Conservation (phyloP, 2,113 vertebrate species). For the Seriola rivoliana region DNA sequence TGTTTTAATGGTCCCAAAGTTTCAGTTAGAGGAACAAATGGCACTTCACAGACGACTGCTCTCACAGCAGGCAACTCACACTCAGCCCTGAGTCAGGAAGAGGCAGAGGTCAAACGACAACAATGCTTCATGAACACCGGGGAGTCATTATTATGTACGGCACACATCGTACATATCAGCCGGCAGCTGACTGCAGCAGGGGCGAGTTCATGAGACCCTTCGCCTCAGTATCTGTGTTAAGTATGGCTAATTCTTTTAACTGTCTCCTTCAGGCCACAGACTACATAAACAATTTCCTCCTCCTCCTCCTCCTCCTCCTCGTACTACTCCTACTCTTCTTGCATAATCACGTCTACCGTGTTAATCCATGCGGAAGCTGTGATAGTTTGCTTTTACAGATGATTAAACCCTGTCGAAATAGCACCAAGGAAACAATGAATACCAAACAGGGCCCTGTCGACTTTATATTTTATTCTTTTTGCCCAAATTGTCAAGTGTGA, state of each 20-base stretch:
- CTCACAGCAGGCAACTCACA: background rate
- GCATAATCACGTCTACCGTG: conserved; percentile 55
- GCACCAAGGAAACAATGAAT: conserved; percentile 66
- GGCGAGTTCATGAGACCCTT: conserved; percentile 1
- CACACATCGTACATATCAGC: background rate
- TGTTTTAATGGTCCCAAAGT: background rate
- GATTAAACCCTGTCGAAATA: conserved; percentile 73
- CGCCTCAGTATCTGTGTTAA: conserved; percentile 23
- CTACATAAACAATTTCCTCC: conserved; percentile 46
- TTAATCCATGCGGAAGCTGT: conserved; percentile 63
- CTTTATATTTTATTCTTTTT: conserved; percentile 36
- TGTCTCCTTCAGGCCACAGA: conserved; percentile 51
- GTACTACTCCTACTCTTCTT: conserved; percentile 38
- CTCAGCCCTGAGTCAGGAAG: background rate
- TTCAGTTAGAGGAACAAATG: background rate
- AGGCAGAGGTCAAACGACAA: background rate
- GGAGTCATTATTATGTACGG: background rate
- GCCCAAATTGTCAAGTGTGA: conserved; percentile 59
- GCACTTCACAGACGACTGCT: background rate
- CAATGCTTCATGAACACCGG: background rate
- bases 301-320: conserved; percentile 38
- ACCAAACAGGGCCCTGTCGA: conserved; percentile 55
- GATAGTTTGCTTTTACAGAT: conserved; percentile 69
- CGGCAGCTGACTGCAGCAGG: background rate
- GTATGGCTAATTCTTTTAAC: conserved; percentile 31